These are phyloP conservation scores for Propithecus deckenii DNA, from an alignment of 2,797 vertebrate species.

Conservation along the genomic window DNA sequence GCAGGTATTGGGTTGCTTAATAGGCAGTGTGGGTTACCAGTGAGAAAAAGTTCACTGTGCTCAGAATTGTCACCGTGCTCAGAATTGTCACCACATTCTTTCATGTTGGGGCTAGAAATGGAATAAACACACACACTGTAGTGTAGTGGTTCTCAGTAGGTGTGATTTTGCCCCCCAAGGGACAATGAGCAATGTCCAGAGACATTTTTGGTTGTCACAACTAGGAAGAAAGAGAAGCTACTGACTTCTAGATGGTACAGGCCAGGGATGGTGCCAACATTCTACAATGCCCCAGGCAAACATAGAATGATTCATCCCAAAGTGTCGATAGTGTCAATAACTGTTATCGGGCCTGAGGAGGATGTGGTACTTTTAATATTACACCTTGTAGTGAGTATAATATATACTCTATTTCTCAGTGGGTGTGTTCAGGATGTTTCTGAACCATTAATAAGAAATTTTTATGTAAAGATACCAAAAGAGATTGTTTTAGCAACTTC, in stretches of 20 bases:
- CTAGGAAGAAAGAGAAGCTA: not conserved
- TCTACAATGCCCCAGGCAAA: rapidly evolving
- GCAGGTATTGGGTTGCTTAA: too few species aligned
- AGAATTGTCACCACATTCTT: not conserved
- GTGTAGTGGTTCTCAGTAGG: not conserved
- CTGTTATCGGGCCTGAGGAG: not conserved
- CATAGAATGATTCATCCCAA: not conserved
- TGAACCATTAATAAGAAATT: not conserved
- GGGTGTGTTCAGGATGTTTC: not conserved
- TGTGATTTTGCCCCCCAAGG: not conserved
- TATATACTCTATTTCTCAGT: not conserved
- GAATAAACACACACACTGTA: not conserved
- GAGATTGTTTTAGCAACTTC: not conserved
- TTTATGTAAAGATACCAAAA: not conserved
- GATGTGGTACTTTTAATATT: not conserved
- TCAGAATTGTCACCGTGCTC: not conserved
- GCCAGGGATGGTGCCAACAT: not conserved
- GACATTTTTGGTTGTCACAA: not conserved
- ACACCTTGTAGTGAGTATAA: not conserved
- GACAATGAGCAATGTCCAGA: not conserved
- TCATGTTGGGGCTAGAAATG: not conserved
- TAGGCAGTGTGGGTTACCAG: not conserved
- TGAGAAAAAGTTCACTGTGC: not conserved
- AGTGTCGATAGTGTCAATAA: not conserved
- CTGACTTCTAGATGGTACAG: not conserved